These are phyloP conservation scores for Hylaeus anthracinus DNA, from an alignment of 1,140 invertebrate genomes.

Conservation along the genomic window DNA sequence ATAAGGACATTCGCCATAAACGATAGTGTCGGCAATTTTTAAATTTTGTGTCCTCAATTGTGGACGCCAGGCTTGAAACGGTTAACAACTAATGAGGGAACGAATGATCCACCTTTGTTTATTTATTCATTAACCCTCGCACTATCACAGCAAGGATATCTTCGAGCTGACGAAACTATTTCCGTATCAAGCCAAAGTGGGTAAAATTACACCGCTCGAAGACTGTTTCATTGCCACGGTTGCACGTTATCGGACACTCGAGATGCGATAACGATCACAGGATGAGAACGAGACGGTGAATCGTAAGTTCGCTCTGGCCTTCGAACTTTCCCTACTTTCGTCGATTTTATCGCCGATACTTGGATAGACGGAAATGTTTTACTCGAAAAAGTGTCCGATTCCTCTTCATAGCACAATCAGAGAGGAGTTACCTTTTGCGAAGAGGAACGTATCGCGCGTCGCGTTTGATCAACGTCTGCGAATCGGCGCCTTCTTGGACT, in stretches of 20 bases:
- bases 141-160: not conserved
- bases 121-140: too few relatives aligned
- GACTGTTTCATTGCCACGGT: conserved; percentile 8
- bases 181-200: not conserved
- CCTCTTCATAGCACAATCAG: not conserved
- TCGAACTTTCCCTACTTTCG: not conserved
- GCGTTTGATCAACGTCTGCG: not conserved
- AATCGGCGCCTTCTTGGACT: not conserved
- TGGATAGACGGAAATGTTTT: too few relatives aligned
- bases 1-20: too few relatives aligned
- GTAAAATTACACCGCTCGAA: not conserved
- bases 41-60: too few relatives aligned
- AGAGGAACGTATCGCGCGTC: not conserved
- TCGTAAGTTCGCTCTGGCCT: not conserved
- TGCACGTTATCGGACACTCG: conserved; percentile 8
- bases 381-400: not conserved
- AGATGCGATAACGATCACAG: not conserved
- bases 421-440: not conserved
- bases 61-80: too few relatives aligned
- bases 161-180: not conserved
- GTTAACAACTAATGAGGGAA: too few relatives aligned
- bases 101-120: too few relatives aligned
- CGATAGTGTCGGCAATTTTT: too few relatives aligned
- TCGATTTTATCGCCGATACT: not conserved
- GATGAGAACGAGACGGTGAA: not conserved